Conservation (phyloP, 1,140 invertebrate species). For the Schlechtendalia chinensis region DNA sequence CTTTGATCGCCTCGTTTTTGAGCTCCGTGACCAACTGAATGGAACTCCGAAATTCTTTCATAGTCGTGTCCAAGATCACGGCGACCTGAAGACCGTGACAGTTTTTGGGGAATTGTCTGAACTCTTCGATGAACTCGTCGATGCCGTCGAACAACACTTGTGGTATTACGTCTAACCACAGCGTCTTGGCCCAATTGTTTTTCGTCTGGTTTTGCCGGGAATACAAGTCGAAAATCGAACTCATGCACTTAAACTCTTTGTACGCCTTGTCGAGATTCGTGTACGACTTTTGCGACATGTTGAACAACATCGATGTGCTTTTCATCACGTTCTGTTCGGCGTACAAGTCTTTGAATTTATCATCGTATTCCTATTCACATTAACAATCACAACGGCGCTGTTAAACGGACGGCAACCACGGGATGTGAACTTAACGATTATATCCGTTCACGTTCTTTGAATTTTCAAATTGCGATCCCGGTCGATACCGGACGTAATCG, state of each 20-base stretch:
- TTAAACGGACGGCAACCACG: not conserved
- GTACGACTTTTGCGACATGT: not conserved
- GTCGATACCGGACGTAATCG: too few relatives aligned
- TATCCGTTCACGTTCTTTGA: not conserved
- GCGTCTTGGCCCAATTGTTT: constrained; percentile 77
- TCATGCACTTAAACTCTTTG: constrained; percentile 71
- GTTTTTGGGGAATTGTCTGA: constrained; percentile 64
- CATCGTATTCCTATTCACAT: not conserved
- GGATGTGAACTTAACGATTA: not conserved
- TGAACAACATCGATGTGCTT: not conserved
- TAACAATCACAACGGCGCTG: not conserved
- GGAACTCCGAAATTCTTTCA: constrained; percentile 84
- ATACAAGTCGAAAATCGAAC: constrained; percentile 75
- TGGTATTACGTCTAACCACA: constrained; percentile 84
- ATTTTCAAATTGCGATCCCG: too few relatives aligned
- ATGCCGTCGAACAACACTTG: constrained; percentile 81
- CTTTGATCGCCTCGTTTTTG: constrained; percentile 84
- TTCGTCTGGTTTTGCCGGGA: constrained; percentile 71
- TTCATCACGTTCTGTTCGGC: not conserved
- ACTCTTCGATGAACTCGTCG: constrained; percentile 77
- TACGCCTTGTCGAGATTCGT: constrained; percentile 60
- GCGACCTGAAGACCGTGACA: constrained; percentile 64
- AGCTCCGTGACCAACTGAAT: constrained; percentile 85
- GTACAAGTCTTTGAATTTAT: not conserved
- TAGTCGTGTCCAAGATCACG: constrained; percentile 69